Evolutionary conservation across 2,113 vertebrate species (phyloP).

Genomic region (Machaerirhynchus nigripectus): DNA sequence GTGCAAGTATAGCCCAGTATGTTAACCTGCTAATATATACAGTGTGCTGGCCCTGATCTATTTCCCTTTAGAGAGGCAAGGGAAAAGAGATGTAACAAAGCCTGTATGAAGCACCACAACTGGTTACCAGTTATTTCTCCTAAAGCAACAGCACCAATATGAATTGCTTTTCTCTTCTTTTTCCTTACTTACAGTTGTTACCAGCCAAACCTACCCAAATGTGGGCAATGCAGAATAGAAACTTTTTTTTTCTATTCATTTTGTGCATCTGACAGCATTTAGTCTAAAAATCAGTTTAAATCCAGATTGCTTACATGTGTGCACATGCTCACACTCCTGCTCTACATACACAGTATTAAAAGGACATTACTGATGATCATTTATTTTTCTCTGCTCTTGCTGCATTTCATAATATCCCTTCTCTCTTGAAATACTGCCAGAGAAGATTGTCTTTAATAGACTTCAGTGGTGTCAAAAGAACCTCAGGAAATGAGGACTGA

Average conservation of each 20-base stretch:
- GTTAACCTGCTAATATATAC: slow-evolving; percentile 53
- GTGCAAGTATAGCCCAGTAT: slow-evolving; percentile 43
- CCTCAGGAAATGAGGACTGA: slow-evolving; percentile 51
- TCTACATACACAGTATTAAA: neutral
- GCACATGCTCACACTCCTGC: neutral
- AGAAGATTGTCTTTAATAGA: slow-evolving; percentile 42
- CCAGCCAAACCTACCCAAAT: neutral
- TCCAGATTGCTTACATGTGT: slow-evolving; percentile 41
- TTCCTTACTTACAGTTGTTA: neutral
- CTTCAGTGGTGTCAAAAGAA: slow-evolving; percentile 33
- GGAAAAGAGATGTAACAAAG: neutral
- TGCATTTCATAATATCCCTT: slow-evolving; percentile 42
- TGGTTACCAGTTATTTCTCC: neutral
- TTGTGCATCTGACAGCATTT: slow-evolving; percentile 38
- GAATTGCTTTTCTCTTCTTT: neutral
- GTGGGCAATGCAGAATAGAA: neutral
- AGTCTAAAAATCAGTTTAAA: slow-evolving; percentile 15
- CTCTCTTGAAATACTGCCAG: slow-evolving; percentile 35
- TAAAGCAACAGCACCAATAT: neutral
- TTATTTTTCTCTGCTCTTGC: slow-evolving; percentile 47
- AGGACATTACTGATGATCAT: slow-evolving; percentile 22
- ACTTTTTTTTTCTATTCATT: neutral
- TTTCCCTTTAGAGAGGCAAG: neutral
- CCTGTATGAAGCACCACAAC: neutral
- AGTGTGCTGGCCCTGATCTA: slow-evolving; percentile 14